Percentiles rank a stretch among this genome's conserved stretches.
These are phyloP conservation scores for Pycnonotus jocosus DNA, from an alignment of 2,113 vertebrate genomes.

Conservation along the genomic window DNA sequence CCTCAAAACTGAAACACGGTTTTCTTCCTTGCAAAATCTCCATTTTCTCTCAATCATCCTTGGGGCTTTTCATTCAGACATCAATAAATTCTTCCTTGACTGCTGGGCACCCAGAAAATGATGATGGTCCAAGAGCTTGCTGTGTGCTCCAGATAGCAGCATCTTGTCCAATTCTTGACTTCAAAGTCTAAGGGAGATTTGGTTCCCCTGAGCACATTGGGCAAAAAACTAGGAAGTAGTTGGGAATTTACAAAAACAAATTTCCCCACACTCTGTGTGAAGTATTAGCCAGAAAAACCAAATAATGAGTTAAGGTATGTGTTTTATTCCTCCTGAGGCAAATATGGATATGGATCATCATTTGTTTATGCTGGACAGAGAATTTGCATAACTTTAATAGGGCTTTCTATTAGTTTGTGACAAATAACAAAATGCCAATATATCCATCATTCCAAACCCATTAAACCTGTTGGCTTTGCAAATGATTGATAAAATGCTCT, in stretches of 20 bases:
- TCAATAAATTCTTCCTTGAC: not conserved
- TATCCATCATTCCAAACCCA: not conserved
- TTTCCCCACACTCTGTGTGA: not conserved
- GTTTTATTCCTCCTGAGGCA: not conserved
- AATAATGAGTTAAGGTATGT: not conserved
- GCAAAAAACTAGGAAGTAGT: not conserved
- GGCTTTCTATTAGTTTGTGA: conserved; percentile 24
- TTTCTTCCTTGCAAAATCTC: not conserved
- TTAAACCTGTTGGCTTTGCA: not conserved
- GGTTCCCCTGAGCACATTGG: not conserved
- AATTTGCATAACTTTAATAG: conserved; percentile 3
- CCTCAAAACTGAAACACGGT: not conserved
- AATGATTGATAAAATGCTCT: not conserved
- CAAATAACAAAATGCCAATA: not conserved
- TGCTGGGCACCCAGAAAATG: not conserved
- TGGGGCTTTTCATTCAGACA: not conserved
- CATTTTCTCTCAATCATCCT: not conserved
- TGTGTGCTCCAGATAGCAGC: not conserved
- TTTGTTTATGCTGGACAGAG: conserved; percentile 1
- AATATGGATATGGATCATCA: not conserved
- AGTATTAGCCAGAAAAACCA: not conserved
- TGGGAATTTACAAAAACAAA: not conserved
- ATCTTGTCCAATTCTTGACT: not conserved
- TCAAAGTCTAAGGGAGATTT: not conserved
- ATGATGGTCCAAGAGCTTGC: not conserved